Percentiles rank a stretch among this genome's conserved stretches.
These are phyloP conservation scores for Heliconius hewitsoni DNA, from an alignment of 1,140 invertebrate species.

Conservation along the genomic window DNA sequence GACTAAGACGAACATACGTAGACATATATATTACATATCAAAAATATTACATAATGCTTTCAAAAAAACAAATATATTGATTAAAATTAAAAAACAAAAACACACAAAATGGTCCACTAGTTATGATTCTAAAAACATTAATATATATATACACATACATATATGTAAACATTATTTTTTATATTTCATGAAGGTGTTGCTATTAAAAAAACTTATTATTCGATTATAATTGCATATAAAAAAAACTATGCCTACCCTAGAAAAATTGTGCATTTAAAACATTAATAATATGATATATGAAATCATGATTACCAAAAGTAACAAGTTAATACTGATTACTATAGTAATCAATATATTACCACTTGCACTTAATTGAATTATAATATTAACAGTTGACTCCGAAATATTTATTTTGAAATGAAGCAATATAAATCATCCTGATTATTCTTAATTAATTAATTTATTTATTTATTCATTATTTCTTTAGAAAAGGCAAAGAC, in stretches of 20 bases:
- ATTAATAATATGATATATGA: neutral
- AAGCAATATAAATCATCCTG: neutral
- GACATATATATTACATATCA: neutral
- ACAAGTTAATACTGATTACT: neutral
- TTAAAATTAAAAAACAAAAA: neutral
- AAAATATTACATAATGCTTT: neutral
- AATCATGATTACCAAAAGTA: neutral
- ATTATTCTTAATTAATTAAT: neutral
- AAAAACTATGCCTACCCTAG: neutral
- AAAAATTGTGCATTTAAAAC: conserved; percentile 5
- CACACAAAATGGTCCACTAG: neutral
- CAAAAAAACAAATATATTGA: neutral
- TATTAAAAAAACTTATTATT: neutral
- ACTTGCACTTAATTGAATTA: neutral
- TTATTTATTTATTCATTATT: neutral
- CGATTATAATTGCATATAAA: neutral
- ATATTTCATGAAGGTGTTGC: neutral
- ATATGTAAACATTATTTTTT: neutral
- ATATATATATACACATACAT: no score
- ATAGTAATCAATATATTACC: conserved; percentile 7
- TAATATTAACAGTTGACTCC: neutral
- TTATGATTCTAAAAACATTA: no score
- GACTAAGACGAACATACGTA: neutral
- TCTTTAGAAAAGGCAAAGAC: neutral
- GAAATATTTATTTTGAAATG: neutral